Evolutionary conservation across 2,113 vertebrate species (phyloP).

Genomic region (Ciconia boyciana): DNA sequence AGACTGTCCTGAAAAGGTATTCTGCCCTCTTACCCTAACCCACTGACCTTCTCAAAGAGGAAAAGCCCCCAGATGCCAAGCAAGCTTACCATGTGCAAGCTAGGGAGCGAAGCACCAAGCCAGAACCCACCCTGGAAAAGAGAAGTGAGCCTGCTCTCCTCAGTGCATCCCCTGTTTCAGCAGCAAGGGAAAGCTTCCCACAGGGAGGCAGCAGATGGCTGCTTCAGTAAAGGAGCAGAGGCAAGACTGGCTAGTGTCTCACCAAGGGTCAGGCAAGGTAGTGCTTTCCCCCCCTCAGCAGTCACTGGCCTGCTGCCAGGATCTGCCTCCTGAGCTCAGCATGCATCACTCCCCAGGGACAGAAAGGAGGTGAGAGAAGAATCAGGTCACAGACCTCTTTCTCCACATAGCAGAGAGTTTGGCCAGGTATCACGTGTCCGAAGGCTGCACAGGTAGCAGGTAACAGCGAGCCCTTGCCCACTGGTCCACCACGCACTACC

Average conservation of each 20-base stretch:
- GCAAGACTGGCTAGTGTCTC: not conserved
- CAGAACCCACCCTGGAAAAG: not conserved
- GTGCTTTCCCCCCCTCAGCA: not conserved
- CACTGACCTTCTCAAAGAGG: not conserved
- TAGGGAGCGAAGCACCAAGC: not conserved
- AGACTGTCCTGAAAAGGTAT: not conserved
- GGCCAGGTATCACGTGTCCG: not conserved
- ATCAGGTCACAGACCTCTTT: not conserved
- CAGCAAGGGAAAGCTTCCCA: not conserved
- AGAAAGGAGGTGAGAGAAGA: not conserved
- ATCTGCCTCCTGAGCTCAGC: slow-evolving; percentile 3
- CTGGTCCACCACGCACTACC: fast-evolving
- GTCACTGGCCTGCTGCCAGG: not conserved
- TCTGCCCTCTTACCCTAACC: not conserved
- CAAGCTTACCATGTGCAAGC: not conserved
- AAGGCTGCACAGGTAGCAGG: not conserved
- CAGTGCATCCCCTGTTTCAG: not conserved
- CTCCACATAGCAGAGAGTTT: not conserved
- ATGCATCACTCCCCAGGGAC: not conserved
- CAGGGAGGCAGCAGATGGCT: slow-evolving; percentile 22
- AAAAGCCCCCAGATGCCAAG: not conserved
- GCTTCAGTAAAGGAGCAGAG: not conserved
- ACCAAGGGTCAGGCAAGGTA: not conserved
- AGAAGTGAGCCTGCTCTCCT: not conserved
- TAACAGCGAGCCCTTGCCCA: not conserved